Evolutionary conservation across 1,140 invertebrate species (phyloP).

Genomic region (Lordiphosa clarofinis): DNA sequence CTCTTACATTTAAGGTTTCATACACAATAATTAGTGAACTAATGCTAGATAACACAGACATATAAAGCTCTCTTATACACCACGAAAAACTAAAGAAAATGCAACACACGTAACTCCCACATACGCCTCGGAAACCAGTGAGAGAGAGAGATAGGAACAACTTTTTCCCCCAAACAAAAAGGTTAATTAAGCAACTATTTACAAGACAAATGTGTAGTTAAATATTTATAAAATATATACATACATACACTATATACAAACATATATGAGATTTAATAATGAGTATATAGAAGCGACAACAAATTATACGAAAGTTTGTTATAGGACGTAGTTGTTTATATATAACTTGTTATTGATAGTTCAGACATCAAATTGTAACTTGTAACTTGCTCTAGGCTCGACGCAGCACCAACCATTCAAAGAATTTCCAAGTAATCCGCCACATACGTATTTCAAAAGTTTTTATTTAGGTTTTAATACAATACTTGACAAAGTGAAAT

Average conservation of each 20-base stretch:
- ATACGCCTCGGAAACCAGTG: constrained; percentile 20
- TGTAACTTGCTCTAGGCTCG: constrained; percentile 3
- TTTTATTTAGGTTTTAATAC: constrained; percentile 69
- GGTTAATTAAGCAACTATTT: constrained; percentile 70
- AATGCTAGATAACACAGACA: constrained; percentile 65
- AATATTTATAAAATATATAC: constrained; percentile 62
- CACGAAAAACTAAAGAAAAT: constrained; percentile 31
- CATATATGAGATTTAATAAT: constrained; percentile 41
- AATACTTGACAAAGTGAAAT: constrained; percentile 59
- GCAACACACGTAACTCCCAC: constrained; percentile 27
- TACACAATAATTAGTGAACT: constrained; percentile 75
- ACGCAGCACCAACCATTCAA: background rate
- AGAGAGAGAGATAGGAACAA: constrained; percentile 22
- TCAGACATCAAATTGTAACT: constrained; percentile 41
- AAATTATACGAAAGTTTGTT: constrained; percentile 67
- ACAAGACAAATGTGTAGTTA: constrained; percentile 66
- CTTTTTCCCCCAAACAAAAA: constrained; percentile 39
- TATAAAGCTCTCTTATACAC: constrained; percentile 58
- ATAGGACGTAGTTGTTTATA: constrained; percentile 49
- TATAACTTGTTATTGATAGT: constrained; percentile 69
- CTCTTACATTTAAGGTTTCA: constrained; percentile 75
- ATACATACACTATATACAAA: constrained; percentile 42
- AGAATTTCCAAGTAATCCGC: constrained; percentile 18
- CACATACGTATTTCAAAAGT: constrained; percentile 36
- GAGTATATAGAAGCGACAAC: constrained; percentile 53